Conservation (phyloP, 2,113 vertebrate species). For the Alligator sinensis region DNA sequence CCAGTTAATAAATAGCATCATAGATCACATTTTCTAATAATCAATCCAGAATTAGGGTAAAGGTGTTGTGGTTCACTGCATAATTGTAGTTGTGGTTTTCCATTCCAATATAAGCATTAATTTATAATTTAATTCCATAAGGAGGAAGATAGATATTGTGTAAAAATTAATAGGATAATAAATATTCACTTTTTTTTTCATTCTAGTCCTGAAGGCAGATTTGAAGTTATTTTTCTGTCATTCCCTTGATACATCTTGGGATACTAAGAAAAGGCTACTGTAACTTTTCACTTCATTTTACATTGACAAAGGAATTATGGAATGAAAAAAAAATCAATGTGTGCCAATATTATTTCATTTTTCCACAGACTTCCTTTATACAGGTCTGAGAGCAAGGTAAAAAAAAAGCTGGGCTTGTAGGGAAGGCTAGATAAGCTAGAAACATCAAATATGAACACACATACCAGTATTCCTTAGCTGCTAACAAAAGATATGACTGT, state of each 20-base stretch:
- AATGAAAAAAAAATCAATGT: conserved; percentile 28
- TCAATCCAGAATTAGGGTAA: background rate
- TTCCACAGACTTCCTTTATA: background rate
- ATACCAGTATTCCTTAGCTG: background rate
- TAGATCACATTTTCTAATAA: background rate
- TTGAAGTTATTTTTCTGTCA: conserved; percentile 28
- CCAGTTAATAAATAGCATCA: background rate
- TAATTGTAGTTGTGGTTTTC: background rate
- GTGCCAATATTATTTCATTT: conserved; percentile 36
- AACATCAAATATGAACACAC: conserved; percentile 43
- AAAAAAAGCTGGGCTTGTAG: conserved; percentile 39
- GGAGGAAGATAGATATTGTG: background rate
- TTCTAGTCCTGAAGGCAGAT: background rate
- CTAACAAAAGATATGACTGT: conserved; percentile 12
- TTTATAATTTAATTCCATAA: background rate
- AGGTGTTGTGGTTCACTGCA: background rate
- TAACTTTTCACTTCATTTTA: conserved; percentile 41
- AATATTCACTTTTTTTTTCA: background rate
- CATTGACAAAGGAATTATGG: conserved; percentile 40
- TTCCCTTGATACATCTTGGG: background rate
- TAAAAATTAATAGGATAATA: conserved; percentile 25
- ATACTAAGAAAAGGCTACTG: background rate
- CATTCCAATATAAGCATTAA: conserved; percentile 1
- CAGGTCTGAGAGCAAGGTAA: conserved; percentile 1
- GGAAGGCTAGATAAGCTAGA: background rate